Conservation (phyloP, 2,888 invertebrate species). For the Leptinotarsa tumamoca region DNA sequence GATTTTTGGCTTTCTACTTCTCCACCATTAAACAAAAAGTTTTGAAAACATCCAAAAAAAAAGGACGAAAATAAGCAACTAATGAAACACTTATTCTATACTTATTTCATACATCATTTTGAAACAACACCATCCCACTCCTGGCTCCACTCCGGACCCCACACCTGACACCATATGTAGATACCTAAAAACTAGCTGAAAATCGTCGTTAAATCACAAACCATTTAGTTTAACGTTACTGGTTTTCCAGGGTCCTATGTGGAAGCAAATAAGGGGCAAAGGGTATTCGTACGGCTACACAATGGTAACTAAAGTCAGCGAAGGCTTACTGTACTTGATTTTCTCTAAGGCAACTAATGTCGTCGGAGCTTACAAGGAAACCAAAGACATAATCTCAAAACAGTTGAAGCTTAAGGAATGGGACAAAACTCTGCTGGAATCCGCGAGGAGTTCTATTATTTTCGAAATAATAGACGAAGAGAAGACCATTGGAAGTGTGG, state of each 20-base stretch:
- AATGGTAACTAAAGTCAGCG: constrained; percentile 73
- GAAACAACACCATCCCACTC: background rate
- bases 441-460: constrained; percentile 87
- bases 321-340: constrained; percentile 79
- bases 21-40: too few relatives aligned
- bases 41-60: too few relatives aligned
- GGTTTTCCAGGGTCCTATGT: constrained; percentile 82
- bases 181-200: background rate
- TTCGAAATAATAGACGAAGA: constrained; percentile 87
- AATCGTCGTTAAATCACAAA: background rate
- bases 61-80: background rate
- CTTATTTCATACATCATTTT: background rate
- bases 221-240: background rate
- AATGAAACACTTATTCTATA: background rate
- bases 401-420: constrained; percentile 75
- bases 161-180: constrained; percentile 3
- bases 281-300: constrained; percentile 87
- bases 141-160: background rate
- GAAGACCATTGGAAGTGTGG: constrained; percentile 81
- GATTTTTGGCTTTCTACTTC: too few relatives aligned
- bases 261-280: constrained; percentile 87
- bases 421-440: constrained; percentile 81
- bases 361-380: constrained; percentile 82
- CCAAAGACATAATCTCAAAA: constrained; percentile 78
- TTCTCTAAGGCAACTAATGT: constrained; percentile 84